Conservation (phyloP, 2,797 vertebrate genomes). For the Anniella stebbinsi region DNA sequence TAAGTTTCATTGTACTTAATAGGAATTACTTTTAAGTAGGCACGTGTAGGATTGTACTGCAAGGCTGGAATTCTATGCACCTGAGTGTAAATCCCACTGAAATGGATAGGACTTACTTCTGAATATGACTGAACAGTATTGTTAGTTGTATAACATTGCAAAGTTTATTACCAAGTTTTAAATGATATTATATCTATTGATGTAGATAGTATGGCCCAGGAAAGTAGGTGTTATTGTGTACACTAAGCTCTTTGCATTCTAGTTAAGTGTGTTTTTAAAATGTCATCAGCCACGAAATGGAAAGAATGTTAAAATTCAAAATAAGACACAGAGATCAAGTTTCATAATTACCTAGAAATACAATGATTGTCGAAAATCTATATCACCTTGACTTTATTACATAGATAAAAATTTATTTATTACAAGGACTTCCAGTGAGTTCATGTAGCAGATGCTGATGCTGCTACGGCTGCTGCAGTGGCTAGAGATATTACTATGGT, state of each 20-base stretch:
- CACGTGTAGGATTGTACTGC: not conserved
- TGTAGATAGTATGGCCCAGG: constrained; percentile 22
- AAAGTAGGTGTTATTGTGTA: constrained; percentile 13
- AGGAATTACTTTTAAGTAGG: not conserved
- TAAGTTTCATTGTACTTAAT: not conserved
- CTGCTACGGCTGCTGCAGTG: constrained; percentile 29
- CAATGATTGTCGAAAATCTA: constrained; percentile 57
- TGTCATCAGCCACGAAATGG: not conserved
- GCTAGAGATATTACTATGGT: constrained; percentile 23
- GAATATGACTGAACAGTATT: not conserved
- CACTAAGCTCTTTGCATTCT: not conserved
- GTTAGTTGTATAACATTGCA: not conserved
- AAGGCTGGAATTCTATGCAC: not conserved
- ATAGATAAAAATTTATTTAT: constrained; percentile 59
- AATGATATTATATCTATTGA: not conserved
- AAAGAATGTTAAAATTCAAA: constrained; percentile 52
- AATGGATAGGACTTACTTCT: not conserved
- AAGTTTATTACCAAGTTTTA: constrained; percentile 21
- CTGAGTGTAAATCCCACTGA: not conserved
- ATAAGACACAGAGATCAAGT: constrained; percentile 44
- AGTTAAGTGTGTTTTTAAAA: constrained; percentile 4
- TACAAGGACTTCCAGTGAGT: constrained; percentile 56
- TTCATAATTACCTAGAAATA: constrained; percentile 37
- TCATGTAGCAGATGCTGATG: constrained; percentile 41
- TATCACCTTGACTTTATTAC: constrained; percentile 51